Base-by-base conservation (phyloP, 2,797 vertebrate species). In the Coreius guichenoti region DNA sequence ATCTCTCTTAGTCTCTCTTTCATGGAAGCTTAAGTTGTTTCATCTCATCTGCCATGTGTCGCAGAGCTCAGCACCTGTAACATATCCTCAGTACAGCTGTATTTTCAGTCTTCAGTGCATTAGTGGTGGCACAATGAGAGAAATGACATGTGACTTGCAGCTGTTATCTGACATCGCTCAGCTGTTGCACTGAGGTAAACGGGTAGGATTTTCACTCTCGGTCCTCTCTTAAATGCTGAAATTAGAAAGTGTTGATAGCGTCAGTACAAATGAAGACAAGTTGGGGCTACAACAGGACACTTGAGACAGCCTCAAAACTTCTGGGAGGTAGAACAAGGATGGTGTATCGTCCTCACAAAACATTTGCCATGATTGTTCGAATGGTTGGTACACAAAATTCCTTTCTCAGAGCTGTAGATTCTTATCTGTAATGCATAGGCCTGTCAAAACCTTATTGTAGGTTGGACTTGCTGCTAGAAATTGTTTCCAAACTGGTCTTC, bases 171-270 rank as follows among this genome's bases (percentile, higher is more conserved):
- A 93, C 89, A 86, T 90, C 87, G 79, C 90, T 93, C 90, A 91
- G 91, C 91, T 92, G 87, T 88, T 87, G 77, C 76, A 8, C 81
- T 74, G 87, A 89, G 69, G 89, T 89, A 86, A 91, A 26, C 4
- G 11, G 56, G 21, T 49, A 39, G 54, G 39, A 73, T 61, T 72
- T 49, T 36, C n/a, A 58, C 45, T 72, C 21, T 67, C 12, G 17
- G 39, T 29, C 65, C 31, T 16, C 23, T 70, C 68, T 88, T 76
- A 70, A 54, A 87, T 80, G 82, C 86, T 77, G 81, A 92, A 93
- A 93, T 90, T 90, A 92, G 86, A 94, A 95, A 91, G 93, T 91
- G 92, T 87, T 92, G 93, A 94, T 93, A 86, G 90, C 87, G 90
- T 93, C 91, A 89, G 88, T 94, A 93, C 94, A 93, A 90, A 91